A percentile compares a stretch with the other conserved stretches of the same genome.
These are phyloP conservation scores for Platysteira castanea DNA, from an alignment of 2,113 vertebrate species.

Conservation along the genomic window DNA sequence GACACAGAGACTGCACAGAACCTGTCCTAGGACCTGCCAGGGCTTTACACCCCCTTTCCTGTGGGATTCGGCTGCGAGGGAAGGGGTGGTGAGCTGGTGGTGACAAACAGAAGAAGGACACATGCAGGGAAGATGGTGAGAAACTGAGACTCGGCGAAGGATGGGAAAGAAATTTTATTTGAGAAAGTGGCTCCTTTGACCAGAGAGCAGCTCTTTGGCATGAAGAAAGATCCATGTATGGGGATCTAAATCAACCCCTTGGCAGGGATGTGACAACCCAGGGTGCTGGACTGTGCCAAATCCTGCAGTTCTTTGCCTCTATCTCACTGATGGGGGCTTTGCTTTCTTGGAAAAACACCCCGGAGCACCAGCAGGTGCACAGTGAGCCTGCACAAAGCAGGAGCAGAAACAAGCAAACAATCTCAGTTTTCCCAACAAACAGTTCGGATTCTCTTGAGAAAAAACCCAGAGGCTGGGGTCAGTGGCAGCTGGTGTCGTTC, in stretches of 20 bases:
- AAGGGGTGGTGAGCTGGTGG: not conserved
- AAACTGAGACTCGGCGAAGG: not conserved
- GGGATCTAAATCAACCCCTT: not conserved
- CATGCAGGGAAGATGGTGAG: not conserved
- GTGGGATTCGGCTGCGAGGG: fast-evolving
- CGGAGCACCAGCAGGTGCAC: not conserved
- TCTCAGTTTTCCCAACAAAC: not conserved
- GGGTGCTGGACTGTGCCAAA: not conserved
- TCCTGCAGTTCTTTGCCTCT: not conserved
- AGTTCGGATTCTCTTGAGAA: too few species aligned
- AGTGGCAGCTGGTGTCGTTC: constrained; percentile 73
- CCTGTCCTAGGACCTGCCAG: not conserved
- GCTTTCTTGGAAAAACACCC: not conserved
- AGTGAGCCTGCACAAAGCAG: not conserved
- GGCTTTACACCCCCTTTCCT: not conserved
- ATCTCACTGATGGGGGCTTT: not conserved
- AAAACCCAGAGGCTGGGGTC: not conserved
- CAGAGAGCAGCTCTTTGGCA: not conserved
- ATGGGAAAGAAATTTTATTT: not conserved
- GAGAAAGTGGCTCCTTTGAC: not conserved
- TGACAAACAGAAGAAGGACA: not conserved
- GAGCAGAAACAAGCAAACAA: not conserved
- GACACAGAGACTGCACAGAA: not conserved
- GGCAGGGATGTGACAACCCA: not conserved
- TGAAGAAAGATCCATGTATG: too few species aligned